Percentiles rank a stretch among this genome's conserved stretches.
Conservation (phyloP, 1,140 invertebrate genomes). For the Conus ventricosus region DNA sequence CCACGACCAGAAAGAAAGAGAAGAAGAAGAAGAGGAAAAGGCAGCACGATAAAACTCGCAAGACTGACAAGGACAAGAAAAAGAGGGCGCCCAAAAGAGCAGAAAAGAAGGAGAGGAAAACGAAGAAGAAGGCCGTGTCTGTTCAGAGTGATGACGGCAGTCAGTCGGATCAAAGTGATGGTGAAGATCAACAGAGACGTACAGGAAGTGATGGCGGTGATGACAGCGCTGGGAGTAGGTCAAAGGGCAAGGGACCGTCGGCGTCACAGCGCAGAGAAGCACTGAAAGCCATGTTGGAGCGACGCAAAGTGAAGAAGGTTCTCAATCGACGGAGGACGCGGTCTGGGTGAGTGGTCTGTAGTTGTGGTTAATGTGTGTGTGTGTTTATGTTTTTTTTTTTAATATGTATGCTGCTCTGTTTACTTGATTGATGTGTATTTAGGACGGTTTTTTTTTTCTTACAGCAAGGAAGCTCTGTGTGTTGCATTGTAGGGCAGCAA, state of each 20-base stretch:
- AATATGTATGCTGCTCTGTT: too few species aligned
- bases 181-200: background rate
- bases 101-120: conserved; percentile 22
- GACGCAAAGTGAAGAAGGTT: conserved; percentile 15
- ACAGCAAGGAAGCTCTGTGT: too few species aligned
- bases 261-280: conserved; percentile 22
- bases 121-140: conserved; percentile 26
- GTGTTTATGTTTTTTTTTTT: too few species aligned
- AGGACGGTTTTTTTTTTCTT: too few species aligned
- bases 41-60: background rate
- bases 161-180: conserved; percentile 21
- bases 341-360: background rate
- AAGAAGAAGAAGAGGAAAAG: conserved; percentile 32
- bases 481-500: too few species aligned
- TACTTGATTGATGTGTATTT: too few species aligned
- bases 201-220: background rate
- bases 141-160: conserved; percentile 45
- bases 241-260: conserved; percentile 1
- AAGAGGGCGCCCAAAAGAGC: background rate
- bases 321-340: background rate
- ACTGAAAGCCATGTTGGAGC: conserved; percentile 34
- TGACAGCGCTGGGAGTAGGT: background rate
- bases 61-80: background rate
- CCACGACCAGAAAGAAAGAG: conserved; percentile 15
- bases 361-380: too few species aligned